These are phyloP conservation scores for Oryzias melastigma DNA, from an alignment of 2,113 vertebrate genomes.

Conservation along the genomic window DNA sequence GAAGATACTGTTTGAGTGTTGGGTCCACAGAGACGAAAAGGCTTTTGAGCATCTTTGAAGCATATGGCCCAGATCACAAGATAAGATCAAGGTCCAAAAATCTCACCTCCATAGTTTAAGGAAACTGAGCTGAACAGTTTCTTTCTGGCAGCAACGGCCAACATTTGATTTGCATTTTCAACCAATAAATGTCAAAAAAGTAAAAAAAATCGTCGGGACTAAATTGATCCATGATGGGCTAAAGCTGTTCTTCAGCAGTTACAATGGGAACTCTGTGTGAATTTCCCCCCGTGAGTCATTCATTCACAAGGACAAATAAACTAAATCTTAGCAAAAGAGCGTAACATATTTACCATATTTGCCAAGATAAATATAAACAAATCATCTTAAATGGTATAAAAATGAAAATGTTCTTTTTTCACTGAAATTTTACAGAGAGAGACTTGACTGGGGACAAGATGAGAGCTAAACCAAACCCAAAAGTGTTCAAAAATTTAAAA, in stretches of 20 bases:
- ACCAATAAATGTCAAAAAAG: slow-evolving; percentile 8
- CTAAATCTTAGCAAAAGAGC: no score
- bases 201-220: not conserved
- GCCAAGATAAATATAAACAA: no score
- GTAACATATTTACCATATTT: no score
- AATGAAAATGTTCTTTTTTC: no score
- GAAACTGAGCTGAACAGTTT: not conserved
- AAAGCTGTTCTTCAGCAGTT: not conserved
- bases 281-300: not conserved
- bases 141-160: not conserved
- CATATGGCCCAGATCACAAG: slow-evolving; percentile 39
- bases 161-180: not conserved
- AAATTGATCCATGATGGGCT: not conserved
- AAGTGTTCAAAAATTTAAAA: no score
- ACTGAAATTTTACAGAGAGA: no score
- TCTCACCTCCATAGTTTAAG: slow-evolving; percentile 27
- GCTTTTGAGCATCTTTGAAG: slow-evolving; percentile 43
- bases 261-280: not conserved
- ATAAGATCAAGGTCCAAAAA: slow-evolving; percentile 40
- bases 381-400: no score
- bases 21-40: slow-evolving; percentile 22
- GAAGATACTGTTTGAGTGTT: slow-evolving; percentile 24
- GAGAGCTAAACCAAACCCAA: no score
- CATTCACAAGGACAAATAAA: no score
- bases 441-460: no score